Percentiles rank a stretch among this genome's conserved stretches.
These are phyloP conservation scores for Pleuronectes platessa DNA, from an alignment of 2,113 vertebrate genomes.

Conservation along the genomic window DNA sequence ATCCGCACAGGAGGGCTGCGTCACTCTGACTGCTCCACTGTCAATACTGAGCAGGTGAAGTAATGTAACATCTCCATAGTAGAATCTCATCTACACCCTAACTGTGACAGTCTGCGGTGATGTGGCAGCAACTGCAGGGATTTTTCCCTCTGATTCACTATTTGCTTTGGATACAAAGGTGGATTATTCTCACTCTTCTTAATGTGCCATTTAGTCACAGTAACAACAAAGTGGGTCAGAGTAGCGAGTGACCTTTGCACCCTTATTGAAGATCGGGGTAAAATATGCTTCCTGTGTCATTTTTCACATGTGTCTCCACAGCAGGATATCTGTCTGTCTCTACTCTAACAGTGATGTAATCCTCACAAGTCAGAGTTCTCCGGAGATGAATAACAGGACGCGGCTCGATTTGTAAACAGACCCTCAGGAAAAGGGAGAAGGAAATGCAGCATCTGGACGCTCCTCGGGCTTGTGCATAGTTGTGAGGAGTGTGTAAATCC, in stretches of 20 bases:
- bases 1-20: slow-evolving; percentile 26
- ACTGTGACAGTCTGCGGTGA: not conserved
- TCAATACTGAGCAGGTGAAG: not conserved
- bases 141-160: not conserved
- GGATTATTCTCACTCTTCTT: not conserved
- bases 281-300: not conserved
- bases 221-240: not conserved
- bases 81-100: not conserved
- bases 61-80: not conserved
- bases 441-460: slow-evolving; percentile 46
- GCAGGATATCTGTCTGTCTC: not conserved
- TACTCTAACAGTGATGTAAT: not conserved
- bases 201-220: not conserved
- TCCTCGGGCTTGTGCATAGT: not conserved
- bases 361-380: slow-evolving; percentile 9
- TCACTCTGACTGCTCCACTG: not conserved
- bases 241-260: not conserved
- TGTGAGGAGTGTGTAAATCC: not conserved
- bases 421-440: slow-evolving; percentile 17
- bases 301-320: not conserved
- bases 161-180: not conserved
- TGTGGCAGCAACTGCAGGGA: not conserved
- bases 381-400: slow-evolving; percentile 59
- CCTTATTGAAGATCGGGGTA: not conserved
- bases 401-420: slow-evolving; percentile 26